These are phyloP conservation scores for Sciaenops ocellatus DNA, from an alignment of 2,797 vertebrate genomes.

Conservation along the genomic window DNA sequence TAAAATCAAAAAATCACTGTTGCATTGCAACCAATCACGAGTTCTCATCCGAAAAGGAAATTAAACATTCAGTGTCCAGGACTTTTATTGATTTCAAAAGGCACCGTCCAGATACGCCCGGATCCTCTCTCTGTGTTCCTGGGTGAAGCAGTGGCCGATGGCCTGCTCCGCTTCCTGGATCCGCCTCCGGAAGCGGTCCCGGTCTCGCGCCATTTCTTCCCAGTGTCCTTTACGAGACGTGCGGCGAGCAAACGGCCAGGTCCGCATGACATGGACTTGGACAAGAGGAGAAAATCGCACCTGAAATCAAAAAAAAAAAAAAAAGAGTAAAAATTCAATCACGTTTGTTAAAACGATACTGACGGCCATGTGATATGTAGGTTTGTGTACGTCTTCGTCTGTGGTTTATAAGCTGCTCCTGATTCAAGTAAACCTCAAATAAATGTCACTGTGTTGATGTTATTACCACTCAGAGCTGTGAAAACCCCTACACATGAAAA, in stretches of 20 bases:
- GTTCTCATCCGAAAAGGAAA: conserved; percentile 68
- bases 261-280: conserved; percentile 84
- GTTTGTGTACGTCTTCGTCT: not conserved
- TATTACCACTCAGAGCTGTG: not conserved
- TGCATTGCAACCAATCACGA: conserved; percentile 80
- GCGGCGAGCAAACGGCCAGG: conserved; percentile 84
- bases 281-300: conserved; percentile 84
- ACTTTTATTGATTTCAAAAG: conserved; percentile 39
- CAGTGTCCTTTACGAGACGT: conserved; percentile 85
- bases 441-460: not conserved
- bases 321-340: not conserved
- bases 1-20: conserved; percentile 72
- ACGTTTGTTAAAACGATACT: not conserved
- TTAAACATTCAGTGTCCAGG: conserved; percentile 51
- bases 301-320: conserved; percentile 61
- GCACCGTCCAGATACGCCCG: conserved; percentile 52
- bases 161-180: conserved; percentile 76
- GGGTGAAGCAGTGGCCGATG: conserved; percentile 78
- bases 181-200: conserved; percentile 82
- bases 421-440: not conserved
- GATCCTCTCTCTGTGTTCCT: conserved; percentile 78
- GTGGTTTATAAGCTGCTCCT: not conserved
- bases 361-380: not conserved
- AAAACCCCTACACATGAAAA: not conserved
- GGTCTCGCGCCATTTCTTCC: conserved; percentile 85